Conservation (phyloP, 1,140 invertebrate species). For the Drosophila pectinifera region DNA sequence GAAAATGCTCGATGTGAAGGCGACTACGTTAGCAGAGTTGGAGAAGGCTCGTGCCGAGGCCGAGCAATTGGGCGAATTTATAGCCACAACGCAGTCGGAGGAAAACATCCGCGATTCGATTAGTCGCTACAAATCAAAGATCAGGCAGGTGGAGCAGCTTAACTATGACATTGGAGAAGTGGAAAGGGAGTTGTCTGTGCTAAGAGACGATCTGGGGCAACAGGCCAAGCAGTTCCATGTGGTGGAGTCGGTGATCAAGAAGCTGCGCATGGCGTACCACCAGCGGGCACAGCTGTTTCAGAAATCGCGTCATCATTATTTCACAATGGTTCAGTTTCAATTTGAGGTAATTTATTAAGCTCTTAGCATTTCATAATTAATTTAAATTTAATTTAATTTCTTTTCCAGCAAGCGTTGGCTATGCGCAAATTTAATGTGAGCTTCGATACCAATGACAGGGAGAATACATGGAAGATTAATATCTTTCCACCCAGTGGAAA, state of each 20-base stretch:
- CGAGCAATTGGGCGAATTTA: slow-evolving; percentile 57
- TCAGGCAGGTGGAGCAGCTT: slow-evolving; percentile 57
- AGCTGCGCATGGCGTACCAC: slow-evolving; percentile 55
- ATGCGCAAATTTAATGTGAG: slow-evolving; percentile 85
- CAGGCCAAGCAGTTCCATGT: slow-evolving; percentile 5
- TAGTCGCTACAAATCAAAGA: slow-evolving; percentile 60
- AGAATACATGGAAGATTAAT: slow-evolving; percentile 87
- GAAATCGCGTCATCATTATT: slow-evolving; percentile 58
- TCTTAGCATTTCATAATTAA: background rate
- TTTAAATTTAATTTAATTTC: background rate
- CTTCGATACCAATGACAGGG: slow-evolving; percentile 88
- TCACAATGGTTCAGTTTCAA: slow-evolving; percentile 68
- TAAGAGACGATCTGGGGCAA: slow-evolving; percentile 11
- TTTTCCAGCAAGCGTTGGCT: slow-evolving; percentile 43
- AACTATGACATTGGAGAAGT: slow-evolving; percentile 49
- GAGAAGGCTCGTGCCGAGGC: slow-evolving; percentile 35
- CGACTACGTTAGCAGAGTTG: slow-evolving; percentile 27
- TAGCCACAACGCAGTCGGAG: slow-evolving; percentile 45
- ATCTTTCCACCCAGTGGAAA: slow-evolving; percentile 86
- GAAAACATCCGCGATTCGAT: slow-evolving; percentile 55
- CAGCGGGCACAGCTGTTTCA: slow-evolving; percentile 50
- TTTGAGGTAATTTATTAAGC: slow-evolving; percentile 37
- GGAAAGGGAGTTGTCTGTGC: slow-evolving; percentile 22
- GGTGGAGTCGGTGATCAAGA: slow-evolving; percentile 42
- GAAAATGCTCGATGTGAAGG: slow-evolving; percentile 28